phyloP scores from a whole-genome alignment of 2,797 vertebrate species.

The Cyclura pinguis region DNA sequence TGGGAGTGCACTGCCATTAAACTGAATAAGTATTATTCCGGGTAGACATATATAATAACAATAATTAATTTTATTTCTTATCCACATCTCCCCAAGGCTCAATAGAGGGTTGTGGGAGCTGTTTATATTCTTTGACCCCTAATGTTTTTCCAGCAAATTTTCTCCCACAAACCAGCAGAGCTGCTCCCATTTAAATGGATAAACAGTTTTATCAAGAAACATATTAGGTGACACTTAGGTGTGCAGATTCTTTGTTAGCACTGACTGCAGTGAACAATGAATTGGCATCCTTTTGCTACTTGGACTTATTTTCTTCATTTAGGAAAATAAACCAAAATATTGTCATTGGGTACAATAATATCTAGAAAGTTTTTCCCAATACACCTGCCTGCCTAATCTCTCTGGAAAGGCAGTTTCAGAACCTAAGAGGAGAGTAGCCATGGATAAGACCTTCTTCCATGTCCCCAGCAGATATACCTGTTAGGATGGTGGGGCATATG shows the following conservation, averaged over 20 bases:
- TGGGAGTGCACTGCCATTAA: not conserved
- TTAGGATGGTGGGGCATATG: too few relatives aligned
- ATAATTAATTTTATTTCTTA: too few relatives aligned
- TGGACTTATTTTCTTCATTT: conserved; percentile 35
- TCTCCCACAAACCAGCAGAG: conserved; percentile 39
- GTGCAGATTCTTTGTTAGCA: conserved; percentile 54
- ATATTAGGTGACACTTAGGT: conserved; percentile 41
- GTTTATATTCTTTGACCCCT: conserved; percentile 51
- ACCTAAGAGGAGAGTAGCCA: too few relatives aligned
- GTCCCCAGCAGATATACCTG: too few relatives aligned
- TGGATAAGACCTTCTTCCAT: too few relatives aligned
- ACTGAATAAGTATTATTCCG: not conserved
- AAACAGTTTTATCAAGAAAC: conserved; percentile 64
- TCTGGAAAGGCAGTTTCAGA: too few relatives aligned
- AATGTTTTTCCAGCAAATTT: conserved; percentile 63
- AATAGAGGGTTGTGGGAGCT: not conserved
- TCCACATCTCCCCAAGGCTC: too few relatives aligned
- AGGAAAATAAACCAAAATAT: conserved; percentile 4
- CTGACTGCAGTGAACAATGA: conserved; percentile 57
- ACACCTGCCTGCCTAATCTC: too few relatives aligned
- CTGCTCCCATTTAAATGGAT: conserved; percentile 59
- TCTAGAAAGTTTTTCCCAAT: not conserved
- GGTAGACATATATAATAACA: not conserved
- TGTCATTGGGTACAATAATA: conserved; percentile 24
- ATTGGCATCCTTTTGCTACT: conserved; percentile 50